Conservation (phyloP, 2,113 vertebrate species). For the Machaerirhynchus nigripectus region DNA sequence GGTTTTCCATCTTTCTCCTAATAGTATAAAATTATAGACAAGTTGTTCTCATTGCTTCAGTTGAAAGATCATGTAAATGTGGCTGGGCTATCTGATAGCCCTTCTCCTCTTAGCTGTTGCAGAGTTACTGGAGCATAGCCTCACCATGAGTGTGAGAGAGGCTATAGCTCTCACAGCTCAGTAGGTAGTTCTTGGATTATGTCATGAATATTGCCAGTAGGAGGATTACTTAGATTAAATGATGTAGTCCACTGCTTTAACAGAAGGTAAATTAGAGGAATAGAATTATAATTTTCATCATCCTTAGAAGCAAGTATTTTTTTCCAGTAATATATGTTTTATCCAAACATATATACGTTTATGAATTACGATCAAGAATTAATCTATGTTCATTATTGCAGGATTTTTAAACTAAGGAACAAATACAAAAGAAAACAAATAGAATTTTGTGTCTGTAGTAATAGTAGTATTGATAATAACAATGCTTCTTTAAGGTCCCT, state of each 20-base stretch:
- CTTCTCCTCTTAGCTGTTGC: not conserved
- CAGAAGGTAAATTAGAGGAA: slow-evolving; percentile 15
- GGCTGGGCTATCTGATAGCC: not conserved
- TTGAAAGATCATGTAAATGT: slow-evolving; percentile 43
- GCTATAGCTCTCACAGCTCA: slow-evolving; percentile 29
- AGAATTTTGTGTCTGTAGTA: not conserved
- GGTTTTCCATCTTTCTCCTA: not conserved
- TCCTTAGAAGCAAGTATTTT: not conserved
- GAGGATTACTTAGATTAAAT: slow-evolving; percentile 31
- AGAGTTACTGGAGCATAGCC: not conserved
- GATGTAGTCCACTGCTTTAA: slow-evolving; percentile 17
- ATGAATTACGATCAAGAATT: not conserved
- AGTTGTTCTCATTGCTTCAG: not conserved
- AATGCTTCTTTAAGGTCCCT: not conserved
- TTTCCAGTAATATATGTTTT: not conserved
- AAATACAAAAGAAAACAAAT: not conserved
- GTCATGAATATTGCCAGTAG: slow-evolving; percentile 18
- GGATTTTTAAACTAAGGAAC: not conserved
- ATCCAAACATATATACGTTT: not conserved
- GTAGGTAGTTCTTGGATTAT: slow-evolving; percentile 46
- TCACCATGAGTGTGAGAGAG: not conserved
- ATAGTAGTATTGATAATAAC: not conserved
- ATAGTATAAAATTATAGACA: not conserved
- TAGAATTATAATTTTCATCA: not conserved
- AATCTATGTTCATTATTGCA: not conserved